Percentiles rank a stretch among this genome's conserved stretches.
Conservation (phyloP, 2,113 vertebrate species). For the Hymenochirus boettgeri region DNA sequence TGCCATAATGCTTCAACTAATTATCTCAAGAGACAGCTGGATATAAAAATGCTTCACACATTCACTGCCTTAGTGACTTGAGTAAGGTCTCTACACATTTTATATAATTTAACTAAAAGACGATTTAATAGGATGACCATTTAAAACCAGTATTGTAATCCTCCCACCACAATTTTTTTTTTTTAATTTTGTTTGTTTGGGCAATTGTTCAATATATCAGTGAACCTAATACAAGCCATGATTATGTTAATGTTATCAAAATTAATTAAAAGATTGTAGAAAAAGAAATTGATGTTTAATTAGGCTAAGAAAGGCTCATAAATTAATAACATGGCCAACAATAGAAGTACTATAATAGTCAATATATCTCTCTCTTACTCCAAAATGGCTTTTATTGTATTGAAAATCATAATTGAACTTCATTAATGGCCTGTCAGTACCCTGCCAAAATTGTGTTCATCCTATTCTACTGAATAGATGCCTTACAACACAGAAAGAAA, state of each 20-base stretch:
- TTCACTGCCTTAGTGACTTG: slow-evolving; percentile 35
- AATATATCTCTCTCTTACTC: background rate
- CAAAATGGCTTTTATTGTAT: background rate
- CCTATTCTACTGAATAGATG: no score
- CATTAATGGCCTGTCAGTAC: slow-evolving; percentile 8
- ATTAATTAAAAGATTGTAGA: background rate
- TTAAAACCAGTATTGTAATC: no score
- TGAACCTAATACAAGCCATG: no score
- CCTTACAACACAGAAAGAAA: background rate
- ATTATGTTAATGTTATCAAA: no score
- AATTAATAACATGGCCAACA: no score
- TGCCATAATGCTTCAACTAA: slow-evolving; percentile 34
- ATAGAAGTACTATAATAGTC: no score
- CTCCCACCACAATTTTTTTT: no score
- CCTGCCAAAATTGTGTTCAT: no score
- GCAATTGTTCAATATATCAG: no score
- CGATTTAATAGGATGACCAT: background rate
- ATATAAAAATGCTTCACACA: slow-evolving; percentile 33
- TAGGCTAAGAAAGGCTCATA: no score
- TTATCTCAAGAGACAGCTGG: slow-evolving; percentile 36
- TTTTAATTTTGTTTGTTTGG: no score
- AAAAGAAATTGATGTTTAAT: background rate
- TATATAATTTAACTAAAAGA: slow-evolving; percentile 28
- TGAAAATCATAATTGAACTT: slow-evolving; percentile 19
- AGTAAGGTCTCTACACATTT: slow-evolving; percentile 15